Conservation (phyloP, 2,888 invertebrate genomes). For the Hyposoter dolosus region DNA sequence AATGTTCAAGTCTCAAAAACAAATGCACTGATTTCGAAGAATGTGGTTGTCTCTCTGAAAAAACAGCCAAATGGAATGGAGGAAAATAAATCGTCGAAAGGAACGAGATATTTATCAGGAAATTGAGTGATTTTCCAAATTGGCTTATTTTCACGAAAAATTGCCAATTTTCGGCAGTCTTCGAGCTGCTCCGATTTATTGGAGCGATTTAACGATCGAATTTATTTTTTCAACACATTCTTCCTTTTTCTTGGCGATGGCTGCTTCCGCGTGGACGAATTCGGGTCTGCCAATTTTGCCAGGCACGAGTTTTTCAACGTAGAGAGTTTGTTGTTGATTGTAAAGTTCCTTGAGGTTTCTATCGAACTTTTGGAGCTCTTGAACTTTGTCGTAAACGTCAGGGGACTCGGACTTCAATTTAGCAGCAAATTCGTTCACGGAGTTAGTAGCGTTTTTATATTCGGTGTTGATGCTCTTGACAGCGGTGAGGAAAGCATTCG, state of each 20-base stretch:
- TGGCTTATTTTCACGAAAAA: background rate
- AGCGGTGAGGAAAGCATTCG: conserved; percentile 84
- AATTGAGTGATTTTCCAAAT: conserved; percentile 1
- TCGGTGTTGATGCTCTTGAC: conserved; percentile 87
- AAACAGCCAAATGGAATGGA: background rate
- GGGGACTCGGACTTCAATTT: conserved; percentile 87
- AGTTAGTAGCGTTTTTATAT: conserved; percentile 86
- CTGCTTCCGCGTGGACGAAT: conserved; percentile 87
- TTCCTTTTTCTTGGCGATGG: conserved; percentile 86
- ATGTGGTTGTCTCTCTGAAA: background rate
- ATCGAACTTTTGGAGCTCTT: conserved; percentile 88
- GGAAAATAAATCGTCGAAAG: background rate
- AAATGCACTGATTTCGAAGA: conserved; percentile 4
- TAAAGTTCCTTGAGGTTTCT: conserved; percentile 84
- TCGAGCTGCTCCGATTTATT: conserved; percentile 72
- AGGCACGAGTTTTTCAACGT: conserved; percentile 88
- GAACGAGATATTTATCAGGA: background rate
- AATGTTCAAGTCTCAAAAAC: conserved; percentile 10
- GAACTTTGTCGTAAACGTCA: conserved; percentile 87
- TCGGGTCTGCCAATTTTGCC: conserved; percentile 87
- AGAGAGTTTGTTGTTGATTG: conserved; percentile 85
- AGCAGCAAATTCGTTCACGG: conserved; percentile 86
- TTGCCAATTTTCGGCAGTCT: background rate
- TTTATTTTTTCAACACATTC: conserved; percentile 86
- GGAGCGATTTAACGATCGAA: conserved; percentile 84